These are phyloP conservation scores for Dendroctonus ponderosae DNA, from an alignment of 1,140 invertebrate species.

Conservation along the genomic window DNA sequence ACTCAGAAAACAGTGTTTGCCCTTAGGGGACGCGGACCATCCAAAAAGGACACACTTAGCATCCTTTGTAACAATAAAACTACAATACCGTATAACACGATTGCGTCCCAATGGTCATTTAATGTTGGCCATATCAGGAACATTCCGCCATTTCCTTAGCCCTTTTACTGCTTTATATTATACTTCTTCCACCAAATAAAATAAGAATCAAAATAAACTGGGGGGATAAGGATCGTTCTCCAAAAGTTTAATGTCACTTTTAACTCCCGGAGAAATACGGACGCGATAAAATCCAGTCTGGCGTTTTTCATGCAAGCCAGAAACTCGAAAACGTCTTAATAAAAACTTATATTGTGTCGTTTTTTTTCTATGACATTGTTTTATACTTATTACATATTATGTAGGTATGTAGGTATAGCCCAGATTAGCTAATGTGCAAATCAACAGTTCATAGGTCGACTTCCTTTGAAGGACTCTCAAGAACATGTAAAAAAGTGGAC, in stretches of 20 bases:
- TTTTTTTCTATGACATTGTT: too few species aligned
- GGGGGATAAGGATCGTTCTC: slow-evolving; percentile 35
- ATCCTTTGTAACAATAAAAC: slow-evolving; percentile 31
- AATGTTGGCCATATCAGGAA: slow-evolving; percentile 34
- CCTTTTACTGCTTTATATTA: slow-evolving; percentile 31
- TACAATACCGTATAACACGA: slow-evolving; percentile 35
- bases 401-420: too few species aligned
- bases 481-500: too few species aligned
- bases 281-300: slow-evolving; percentile 10
- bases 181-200: slow-evolving; percentile 42
- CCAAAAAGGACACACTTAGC: slow-evolving; percentile 23
- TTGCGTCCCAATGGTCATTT: slow-evolving; percentile 32
- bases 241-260: slow-evolving; percentile 37
- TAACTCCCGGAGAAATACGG: slow-evolving; percentile 19
- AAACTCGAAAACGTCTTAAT: too few species aligned
- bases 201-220: slow-evolving; percentile 42
- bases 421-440: too few species aligned
- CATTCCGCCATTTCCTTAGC: slow-evolving; percentile 33
- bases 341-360: too few species aligned
- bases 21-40: background rate
- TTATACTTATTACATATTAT: too few species aligned
- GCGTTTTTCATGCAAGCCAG: slow-evolving; percentile 2
- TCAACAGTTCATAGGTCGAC: too few species aligned
- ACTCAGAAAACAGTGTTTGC: too few species aligned
- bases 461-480: too few species aligned